A percentile compares a stretch with the other conserved stretches of the same genome.
phyloP scores from a whole-genome alignment of 2,797 vertebrate species.

The Phrynocephalus guinanensis region DNA sequence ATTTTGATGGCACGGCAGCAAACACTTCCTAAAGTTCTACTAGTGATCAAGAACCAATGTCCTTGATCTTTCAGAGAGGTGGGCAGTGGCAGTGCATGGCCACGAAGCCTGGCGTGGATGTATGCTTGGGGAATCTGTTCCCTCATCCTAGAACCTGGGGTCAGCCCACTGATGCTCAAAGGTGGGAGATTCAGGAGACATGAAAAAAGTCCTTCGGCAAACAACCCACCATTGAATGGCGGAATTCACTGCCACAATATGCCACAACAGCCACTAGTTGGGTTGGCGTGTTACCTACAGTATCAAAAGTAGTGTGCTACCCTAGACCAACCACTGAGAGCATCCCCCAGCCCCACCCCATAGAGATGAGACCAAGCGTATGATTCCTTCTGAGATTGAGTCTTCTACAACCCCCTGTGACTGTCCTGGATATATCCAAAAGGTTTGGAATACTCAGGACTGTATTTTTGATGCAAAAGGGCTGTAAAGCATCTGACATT shows the following conservation, averaged over 20 bases:
- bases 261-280: background rate
- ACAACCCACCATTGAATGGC: background rate
- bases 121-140: background rate
- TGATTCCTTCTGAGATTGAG: too few relatives aligned
- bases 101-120: too few relatives aligned
- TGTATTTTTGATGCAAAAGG: too few relatives aligned
- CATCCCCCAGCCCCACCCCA: too few relatives aligned
- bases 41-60: background rate
- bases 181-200: background rate
- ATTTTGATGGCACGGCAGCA: conserved; percentile 55
- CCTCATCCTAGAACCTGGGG: background rate
- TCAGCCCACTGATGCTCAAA: too few relatives aligned
- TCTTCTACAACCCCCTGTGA: too few relatives aligned
- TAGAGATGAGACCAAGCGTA: too few relatives aligned
- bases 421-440: too few relatives aligned
- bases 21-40: conserved; percentile 36
- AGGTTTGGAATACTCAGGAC: too few relatives aligned
- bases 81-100: too few relatives aligned
- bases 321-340: background rate
- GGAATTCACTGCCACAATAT: background rate
- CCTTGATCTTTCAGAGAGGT: too few relatives aligned
- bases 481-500: too few relatives aligned
- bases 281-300: background rate
- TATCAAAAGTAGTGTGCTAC: background rate
- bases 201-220: background rate